Conservation (phyloP, 2,797 vertebrate genomes). For the Ptychadena robeensis region DNA sequence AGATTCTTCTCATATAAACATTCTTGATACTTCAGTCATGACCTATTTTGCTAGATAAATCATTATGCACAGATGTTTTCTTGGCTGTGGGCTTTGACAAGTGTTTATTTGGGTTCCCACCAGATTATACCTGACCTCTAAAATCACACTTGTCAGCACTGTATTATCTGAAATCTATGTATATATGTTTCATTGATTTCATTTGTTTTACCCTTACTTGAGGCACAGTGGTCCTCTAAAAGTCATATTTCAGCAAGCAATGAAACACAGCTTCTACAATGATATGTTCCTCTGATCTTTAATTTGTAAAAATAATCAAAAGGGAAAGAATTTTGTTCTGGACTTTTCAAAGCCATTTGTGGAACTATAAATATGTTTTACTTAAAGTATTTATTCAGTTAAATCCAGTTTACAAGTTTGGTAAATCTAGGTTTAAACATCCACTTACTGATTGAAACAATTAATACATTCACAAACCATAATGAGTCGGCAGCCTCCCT, state of each 20-base stretch:
- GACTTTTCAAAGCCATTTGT: neutral
- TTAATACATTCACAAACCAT: neutral
- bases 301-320: conserved; percentile 5
- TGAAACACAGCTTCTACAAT: neutral
- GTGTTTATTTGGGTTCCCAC: conserved; percentile 31
- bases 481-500: no score
- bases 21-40: conserved; percentile 13
- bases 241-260: neutral
- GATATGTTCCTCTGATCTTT: neutral
- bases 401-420: neutral
- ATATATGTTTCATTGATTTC: neutral
- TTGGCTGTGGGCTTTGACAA: conserved; percentile 7
- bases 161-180: neutral
- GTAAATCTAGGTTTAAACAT: neutral
- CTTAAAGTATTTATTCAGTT: neutral
- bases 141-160: conserved; percentile 17
- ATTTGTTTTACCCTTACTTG: conserved; percentile 8
- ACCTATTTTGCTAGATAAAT: neutral
- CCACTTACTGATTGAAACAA: neutral
- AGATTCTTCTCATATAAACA: neutral
- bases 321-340: neutral
- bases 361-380: neutral
- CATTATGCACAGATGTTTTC: conserved; percentile 25
- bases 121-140: conserved; percentile 3
- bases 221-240: neutral